Evolutionary conservation across 2,797 vertebrate genomes (phyloP).

Genomic region (Sebastes aleutianus): DNA sequence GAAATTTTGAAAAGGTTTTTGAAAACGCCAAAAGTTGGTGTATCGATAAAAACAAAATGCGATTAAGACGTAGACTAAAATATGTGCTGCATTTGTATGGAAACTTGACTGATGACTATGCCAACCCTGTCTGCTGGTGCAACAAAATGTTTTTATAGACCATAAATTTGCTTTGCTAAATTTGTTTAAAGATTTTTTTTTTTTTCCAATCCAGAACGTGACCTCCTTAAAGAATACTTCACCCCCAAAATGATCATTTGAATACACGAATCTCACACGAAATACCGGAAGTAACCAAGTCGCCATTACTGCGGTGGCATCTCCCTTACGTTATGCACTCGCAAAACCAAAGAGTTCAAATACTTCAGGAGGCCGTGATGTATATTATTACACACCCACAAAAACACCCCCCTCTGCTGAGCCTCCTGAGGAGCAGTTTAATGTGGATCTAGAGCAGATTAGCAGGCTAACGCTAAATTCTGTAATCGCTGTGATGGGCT

Average conservation of each 20-base stretch:
- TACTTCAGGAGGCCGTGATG: not conserved
- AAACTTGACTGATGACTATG: not conserved
- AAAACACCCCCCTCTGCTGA: not conserved
- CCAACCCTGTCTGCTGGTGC: not conserved
- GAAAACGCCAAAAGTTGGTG: no score
- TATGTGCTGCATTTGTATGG: not conserved
- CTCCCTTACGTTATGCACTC: no score
- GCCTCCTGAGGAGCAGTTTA: conserved; percentile 53
- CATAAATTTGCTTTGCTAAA: not conserved
- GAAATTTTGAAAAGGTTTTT: no score
- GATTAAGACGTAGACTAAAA: not conserved
- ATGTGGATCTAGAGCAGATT: conserved; percentile 69
- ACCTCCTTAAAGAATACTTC: no score
- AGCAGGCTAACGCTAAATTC: conserved; percentile 54
- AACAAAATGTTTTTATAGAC: not conserved
- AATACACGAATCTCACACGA: no score
- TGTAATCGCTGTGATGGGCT: conserved; percentile 57
- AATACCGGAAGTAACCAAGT: no score
- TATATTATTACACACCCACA: not conserved
- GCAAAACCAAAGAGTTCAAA: not conserved
- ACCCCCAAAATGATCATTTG: fast-evolving
- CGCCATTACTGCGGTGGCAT: no score
- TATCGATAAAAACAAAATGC: no score
- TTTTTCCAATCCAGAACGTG: not conserved
- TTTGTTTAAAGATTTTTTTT: not conserved